phyloP scores from a whole-genome alignment of 2,888 invertebrate genomes.

The Cheilosia grossa region DNA sequence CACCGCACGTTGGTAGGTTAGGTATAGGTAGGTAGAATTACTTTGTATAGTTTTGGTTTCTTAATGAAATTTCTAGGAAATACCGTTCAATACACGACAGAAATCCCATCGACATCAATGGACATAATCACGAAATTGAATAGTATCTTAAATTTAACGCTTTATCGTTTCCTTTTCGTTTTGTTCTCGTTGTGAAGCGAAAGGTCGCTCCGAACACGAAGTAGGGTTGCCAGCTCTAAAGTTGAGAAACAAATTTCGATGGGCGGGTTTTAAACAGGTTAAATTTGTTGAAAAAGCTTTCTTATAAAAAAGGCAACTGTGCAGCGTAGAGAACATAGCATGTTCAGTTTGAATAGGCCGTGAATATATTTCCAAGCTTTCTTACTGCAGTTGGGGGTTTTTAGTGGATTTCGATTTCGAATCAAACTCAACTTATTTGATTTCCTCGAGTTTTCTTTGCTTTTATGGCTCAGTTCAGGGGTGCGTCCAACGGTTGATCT shows the following conservation, averaged over 20 bases:
- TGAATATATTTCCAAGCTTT: too few species aligned
- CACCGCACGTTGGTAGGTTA: slow-evolving; percentile 42
- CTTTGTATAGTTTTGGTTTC: slow-evolving; percentile 58
- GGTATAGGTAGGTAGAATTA: slow-evolving; percentile 37
- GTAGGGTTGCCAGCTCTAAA: slow-evolving; percentile 30
- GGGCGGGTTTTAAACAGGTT: too few species aligned
- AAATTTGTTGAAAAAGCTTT: too few species aligned
- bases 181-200: slow-evolving; percentile 22
- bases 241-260: neutral
- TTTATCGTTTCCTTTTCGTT: slow-evolving; percentile 56
- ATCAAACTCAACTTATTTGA: too few species aligned
- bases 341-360: too few species aligned
- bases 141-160: slow-evolving; percentile 72
- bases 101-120: slow-evolving; percentile 69
- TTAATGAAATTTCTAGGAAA: slow-evolving; percentile 72
- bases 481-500: too few species aligned
- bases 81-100: slow-evolving; percentile 49
- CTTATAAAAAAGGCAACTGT: neutral
- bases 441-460: too few species aligned
- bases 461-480: too few species aligned
- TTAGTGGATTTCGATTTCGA: too few species aligned
- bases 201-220: slow-evolving; percentile 3
- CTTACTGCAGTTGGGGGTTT: too few species aligned
- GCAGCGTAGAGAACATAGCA: too few species aligned
- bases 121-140: slow-evolving; percentile 71